These are phyloP conservation scores for Lottia gigantea DNA, from an alignment of 2,888 invertebrate genomes.

Conservation along the genomic window DNA sequence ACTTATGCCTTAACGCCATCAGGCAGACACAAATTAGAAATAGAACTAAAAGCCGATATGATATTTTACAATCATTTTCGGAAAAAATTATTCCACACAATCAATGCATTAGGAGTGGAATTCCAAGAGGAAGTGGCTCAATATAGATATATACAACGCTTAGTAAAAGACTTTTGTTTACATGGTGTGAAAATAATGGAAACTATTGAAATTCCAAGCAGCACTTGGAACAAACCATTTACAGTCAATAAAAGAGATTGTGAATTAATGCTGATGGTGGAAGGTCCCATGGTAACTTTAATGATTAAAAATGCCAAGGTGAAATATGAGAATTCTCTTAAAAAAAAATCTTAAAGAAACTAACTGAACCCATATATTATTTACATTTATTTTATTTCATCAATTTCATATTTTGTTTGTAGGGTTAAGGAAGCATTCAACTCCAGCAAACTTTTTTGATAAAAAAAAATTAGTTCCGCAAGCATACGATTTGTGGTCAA, in stretches of 20 bases:
- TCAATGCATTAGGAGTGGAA: neutral
- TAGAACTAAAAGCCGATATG: neutral
- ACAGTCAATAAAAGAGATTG: neutral
- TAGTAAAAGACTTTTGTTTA: neutral
- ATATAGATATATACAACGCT: neutral
- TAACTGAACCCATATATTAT: too few species aligned
- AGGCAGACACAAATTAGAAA: neutral
- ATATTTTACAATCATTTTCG: neutral
- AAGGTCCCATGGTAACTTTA: neutral
- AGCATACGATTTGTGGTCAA: too few species aligned
- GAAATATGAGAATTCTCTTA: neutral
- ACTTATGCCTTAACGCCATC: neutral
- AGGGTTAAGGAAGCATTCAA: too few species aligned
- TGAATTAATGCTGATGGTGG: neutral
- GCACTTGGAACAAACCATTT: neutral
- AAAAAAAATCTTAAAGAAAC: too few species aligned
- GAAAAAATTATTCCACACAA: neutral
- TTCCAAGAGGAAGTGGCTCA: neutral
- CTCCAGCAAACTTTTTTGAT: too few species aligned
- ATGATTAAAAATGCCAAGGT: neutral
- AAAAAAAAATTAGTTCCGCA: too few species aligned
- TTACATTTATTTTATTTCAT: too few species aligned
- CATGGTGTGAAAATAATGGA: neutral
- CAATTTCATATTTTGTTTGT: too few species aligned
- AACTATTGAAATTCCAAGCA: neutral